Conservation (phyloP, 2,113 vertebrate genomes). For the Toxostoma redivivum region DNA sequence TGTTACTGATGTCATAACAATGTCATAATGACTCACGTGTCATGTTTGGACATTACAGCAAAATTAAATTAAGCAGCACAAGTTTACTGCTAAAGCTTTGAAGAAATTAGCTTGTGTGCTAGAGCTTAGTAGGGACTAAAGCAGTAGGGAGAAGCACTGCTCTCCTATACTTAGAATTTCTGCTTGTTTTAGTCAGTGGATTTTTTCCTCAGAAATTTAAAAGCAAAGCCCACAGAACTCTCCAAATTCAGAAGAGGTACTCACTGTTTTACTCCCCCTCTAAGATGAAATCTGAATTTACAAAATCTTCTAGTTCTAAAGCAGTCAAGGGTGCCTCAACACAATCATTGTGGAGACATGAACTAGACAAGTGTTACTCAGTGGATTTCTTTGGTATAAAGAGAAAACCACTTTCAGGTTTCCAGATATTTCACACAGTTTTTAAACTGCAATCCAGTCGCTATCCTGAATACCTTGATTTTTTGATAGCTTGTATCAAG, state of each 20-base stretch:
- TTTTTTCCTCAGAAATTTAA: not conserved
- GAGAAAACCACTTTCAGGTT: not conserved
- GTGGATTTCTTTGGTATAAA: not conserved
- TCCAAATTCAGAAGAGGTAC: not conserved
- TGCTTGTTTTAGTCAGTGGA: not conserved
- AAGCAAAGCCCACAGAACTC: not conserved
- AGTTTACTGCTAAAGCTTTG: not conserved
- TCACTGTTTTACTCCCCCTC: not conserved
- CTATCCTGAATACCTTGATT: not conserved
- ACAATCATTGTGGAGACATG: not conserved
- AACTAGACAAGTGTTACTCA: not conserved
- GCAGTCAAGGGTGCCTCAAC: not conserved
- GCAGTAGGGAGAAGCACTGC: not conserved
- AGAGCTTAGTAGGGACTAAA: not conserved
- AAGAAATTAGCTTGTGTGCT: not conserved
- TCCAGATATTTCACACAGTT: not conserved
- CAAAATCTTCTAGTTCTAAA: not conserved
- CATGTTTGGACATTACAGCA: not conserved
- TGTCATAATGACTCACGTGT: too few relatives aligned
- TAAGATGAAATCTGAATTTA: not conserved
- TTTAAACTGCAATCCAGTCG: not conserved
- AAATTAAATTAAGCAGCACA: not conserved
- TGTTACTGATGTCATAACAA: too few relatives aligned
- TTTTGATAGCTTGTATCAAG: not conserved
- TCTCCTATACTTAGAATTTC: not conserved